These are phyloP conservation scores for Silurus meridionalis DNA, from an alignment of 2,113 vertebrate genomes.

Conservation along the genomic window DNA sequence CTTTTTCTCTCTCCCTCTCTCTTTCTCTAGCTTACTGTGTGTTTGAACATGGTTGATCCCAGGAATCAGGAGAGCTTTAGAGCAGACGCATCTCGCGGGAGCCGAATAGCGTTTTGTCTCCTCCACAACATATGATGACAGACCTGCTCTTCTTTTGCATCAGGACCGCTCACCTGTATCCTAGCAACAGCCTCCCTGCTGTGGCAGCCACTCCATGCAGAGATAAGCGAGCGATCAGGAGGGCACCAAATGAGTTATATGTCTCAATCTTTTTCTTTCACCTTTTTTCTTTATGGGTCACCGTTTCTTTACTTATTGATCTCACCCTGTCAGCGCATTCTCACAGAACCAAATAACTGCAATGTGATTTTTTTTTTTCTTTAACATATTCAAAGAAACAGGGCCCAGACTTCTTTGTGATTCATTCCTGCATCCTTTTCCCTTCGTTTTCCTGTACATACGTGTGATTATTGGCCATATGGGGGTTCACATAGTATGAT, in stretches of 20 bases:
- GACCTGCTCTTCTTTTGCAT: constrained; percentile 69
- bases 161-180: constrained; percentile 78
- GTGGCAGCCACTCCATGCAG: constrained; percentile 56
- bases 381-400: neutral
- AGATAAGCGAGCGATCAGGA: constrained; percentile 45
- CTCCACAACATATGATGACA: constrained; percentile 67
- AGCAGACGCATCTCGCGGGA: constrained; percentile 41
- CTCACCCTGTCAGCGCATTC: neutral
- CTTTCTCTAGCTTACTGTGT: neutral
- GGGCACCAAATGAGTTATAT: constrained; percentile 29
- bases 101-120: constrained; percentile 56
- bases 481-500: constrained; percentile 34
- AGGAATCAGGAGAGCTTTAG: constrained; percentile 66
- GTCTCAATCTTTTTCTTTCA: neutral
- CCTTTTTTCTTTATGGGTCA: constrained; percentile 10
- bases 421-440: neutral
- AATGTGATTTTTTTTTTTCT: neutral
- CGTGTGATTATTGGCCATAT: constrained; percentile 12
- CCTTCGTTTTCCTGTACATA: neutral
- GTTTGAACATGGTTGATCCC: constrained; percentile 57
- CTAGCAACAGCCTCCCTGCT: constrained; percentile 78
- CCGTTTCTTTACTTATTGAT: constrained; percentile 26
- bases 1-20: constrained; percentile 3
- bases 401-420: neutral
- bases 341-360: neutral